phyloP scores from a whole-genome alignment of 2,797 vertebrate species.

The Eptatretus atami region DNA sequence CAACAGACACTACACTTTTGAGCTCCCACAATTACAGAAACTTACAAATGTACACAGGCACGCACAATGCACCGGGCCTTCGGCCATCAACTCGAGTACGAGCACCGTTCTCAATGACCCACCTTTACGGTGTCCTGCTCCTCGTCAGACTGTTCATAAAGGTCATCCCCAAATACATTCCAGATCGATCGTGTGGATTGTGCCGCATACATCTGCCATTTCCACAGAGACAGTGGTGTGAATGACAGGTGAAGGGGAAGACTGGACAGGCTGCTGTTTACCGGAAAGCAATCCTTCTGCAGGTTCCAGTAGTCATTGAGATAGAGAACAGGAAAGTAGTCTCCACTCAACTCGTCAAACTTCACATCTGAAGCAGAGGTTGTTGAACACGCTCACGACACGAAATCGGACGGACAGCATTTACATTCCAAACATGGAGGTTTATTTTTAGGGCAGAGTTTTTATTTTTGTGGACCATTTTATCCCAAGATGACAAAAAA shows the following conservation, averaged over 20 bases:
- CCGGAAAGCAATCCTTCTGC: slow-evolving; percentile 65
- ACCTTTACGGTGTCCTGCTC: slow-evolving; percentile 92
- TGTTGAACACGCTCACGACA: not conserved
- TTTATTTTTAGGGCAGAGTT: too few species aligned
- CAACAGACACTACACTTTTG: too few species aligned
- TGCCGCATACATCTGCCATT: slow-evolving; percentile 79
- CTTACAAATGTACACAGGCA: too few species aligned
- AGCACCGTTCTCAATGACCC: slow-evolving; percentile 6
- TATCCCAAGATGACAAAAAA: too few species aligned
- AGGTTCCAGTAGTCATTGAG: slow-evolving; percentile 98
- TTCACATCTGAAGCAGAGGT: slow-evolving; percentile 33
- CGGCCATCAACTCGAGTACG: too few species aligned
- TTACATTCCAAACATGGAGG: too few species aligned
- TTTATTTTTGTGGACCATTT: too few species aligned
- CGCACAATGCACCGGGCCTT: too few species aligned
- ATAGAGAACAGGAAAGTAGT: slow-evolving; percentile 79
- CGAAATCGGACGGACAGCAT: not conserved
- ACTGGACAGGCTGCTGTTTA: slow-evolving; percentile 34
- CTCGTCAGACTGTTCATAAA: slow-evolving; percentile 74
- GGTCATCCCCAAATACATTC: slow-evolving; percentile 64
- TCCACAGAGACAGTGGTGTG: slow-evolving; percentile 66
- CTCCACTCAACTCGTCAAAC: slow-evolving; percentile 61
- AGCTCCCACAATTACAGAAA: too few species aligned
- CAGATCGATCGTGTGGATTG: slow-evolving; percentile 59
- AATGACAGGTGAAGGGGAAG: slow-evolving; percentile 42